phyloP scores from a whole-genome alignment of 2,113 vertebrate species.

The Prunella himalayana region DNA sequence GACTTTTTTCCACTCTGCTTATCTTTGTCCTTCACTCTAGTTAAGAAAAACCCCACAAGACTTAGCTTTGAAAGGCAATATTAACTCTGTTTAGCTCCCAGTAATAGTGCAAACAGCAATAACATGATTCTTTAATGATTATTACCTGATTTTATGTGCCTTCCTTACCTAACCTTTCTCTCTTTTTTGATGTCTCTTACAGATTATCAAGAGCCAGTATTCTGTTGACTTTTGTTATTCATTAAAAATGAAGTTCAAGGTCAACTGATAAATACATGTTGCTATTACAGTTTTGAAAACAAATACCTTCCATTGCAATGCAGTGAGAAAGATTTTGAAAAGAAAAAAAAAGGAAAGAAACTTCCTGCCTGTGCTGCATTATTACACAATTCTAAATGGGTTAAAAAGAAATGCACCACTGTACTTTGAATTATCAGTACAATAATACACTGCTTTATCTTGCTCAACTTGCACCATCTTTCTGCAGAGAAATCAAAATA shows the following conservation, averaged over 20 bases:
- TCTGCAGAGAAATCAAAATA: neutral
- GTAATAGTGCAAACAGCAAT: neutral
- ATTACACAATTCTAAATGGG: neutral
- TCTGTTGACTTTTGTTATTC: conserved; percentile 3
- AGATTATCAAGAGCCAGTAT: neutral
- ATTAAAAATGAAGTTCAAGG: conserved; percentile 20
- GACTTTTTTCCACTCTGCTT: neutral
- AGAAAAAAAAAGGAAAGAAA: neutral
- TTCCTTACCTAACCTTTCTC: neutral
- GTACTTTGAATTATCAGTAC: neutral
- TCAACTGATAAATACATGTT: neutral
- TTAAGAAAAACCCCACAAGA: neutral
- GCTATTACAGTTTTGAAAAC: neutral
- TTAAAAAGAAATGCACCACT: neutral
- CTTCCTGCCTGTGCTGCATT: neutral
- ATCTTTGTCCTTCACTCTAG: neutral
- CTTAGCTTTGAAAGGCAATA: neutral
- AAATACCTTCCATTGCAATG: neutral
- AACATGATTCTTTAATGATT: neutral
- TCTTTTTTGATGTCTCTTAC: neutral
- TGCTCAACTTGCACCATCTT: neutral
- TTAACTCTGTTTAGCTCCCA: neutral
- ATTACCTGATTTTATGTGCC: neutral
- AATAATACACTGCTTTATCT: neutral
- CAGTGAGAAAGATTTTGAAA: neutral